Percentiles rank a stretch among this genome's conserved stretches.
phyloP scores from a whole-genome alignment of 2,113 vertebrate genomes.

The Polyodon spathula region DNA sequence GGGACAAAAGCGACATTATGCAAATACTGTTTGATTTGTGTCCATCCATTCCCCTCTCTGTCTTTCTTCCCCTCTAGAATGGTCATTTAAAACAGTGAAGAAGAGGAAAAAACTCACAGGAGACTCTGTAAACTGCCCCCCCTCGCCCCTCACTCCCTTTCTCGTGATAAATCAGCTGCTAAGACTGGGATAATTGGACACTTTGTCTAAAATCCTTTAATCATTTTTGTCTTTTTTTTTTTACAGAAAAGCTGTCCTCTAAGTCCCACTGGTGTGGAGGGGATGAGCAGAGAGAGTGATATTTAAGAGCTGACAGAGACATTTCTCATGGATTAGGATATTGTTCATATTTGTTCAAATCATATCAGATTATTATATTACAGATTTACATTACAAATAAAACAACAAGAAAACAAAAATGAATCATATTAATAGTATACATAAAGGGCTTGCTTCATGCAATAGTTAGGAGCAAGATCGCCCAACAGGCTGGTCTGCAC shows the following conservation, averaged over 20 bases:
- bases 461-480: no score
- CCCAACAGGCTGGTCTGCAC: no score
- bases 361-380: no score
- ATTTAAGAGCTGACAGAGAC: no score
- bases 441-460: no score
- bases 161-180: conserved; percentile 37
- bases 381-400: no score
- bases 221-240: conserved; percentile 23
- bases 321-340: no score
- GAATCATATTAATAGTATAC: no score
- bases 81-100: conserved; percentile 14
- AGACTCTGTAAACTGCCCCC: conserved; percentile 15
- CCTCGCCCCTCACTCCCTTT: conserved; percentile 6
- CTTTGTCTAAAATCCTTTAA: conserved; percentile 36
- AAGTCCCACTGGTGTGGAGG: neutral
- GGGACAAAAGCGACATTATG: conserved; percentile 52
- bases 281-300: no score
- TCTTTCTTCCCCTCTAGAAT: conserved; percentile 25
- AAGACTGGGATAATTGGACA: conserved; percentile 35
- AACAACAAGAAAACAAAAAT: no score
- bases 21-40: conserved; percentile 54
- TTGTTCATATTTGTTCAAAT: no score
- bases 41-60: conserved; percentile 30
- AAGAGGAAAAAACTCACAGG: neutral
- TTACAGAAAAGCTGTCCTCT: neutral